Percentiles rank a stretch among this genome's conserved stretches.
These are phyloP conservation scores for Chlorocebus sabaeus DNA, from an alignment of 2,113 vertebrate genomes.

Conservation along the genomic window DNA sequence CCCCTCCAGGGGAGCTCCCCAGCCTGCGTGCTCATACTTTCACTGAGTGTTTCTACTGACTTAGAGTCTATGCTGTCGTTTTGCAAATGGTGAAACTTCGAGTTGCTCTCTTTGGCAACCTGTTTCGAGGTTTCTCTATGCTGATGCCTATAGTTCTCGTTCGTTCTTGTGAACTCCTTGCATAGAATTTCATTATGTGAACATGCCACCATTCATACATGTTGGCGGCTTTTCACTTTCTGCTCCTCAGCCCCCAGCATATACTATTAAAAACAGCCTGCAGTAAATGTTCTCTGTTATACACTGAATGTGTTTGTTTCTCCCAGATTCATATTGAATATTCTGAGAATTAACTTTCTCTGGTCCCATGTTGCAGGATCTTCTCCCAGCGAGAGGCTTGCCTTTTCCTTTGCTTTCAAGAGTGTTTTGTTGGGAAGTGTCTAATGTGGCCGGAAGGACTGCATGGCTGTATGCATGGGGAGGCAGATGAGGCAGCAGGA, in stretches of 20 bases:
- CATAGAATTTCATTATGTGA: neutral
- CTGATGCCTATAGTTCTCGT: neutral
- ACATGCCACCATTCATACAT: neutral
- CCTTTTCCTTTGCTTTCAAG: neutral
- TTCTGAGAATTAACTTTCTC: neutral
- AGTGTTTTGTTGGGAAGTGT: neutral
- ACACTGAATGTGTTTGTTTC: neutral
- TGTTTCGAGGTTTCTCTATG: neutral
- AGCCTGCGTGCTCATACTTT: rapidly evolving
- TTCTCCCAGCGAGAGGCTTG: neutral
- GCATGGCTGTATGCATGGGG: neutral
- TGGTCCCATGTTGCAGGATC: neutral
- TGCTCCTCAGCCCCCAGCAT: neutral
- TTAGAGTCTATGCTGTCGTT: neutral
- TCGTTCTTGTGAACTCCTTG: neutral
- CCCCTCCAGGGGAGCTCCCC: neutral
- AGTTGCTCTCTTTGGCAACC: neutral
- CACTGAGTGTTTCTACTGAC: too few relatives aligned
- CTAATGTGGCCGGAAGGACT: neutral
- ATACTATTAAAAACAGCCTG: neutral
- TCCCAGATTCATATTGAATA: neutral
- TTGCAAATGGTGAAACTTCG: neutral
- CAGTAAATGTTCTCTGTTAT: neutral
- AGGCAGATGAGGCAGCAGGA: neutral
- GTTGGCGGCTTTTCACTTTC: neutral